Evolutionary conservation across 2,113 vertebrate genomes (phyloP).

Genomic region (Scolopax mira): DNA sequence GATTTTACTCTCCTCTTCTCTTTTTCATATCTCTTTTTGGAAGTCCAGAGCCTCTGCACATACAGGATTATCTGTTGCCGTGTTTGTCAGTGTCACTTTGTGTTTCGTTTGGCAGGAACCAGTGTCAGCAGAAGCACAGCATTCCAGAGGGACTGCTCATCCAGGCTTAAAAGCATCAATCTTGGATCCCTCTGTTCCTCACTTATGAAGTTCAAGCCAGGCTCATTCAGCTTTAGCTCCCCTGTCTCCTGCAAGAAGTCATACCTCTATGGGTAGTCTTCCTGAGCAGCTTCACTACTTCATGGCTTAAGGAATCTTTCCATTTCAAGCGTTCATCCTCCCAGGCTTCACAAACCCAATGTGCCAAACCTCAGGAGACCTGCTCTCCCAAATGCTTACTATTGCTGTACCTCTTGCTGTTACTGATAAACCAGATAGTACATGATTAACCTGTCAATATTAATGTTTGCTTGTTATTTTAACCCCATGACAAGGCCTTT

Average conservation of each 20-base stretch:
- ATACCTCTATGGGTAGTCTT: not conserved
- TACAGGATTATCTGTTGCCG: not conserved
- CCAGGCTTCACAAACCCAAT: not conserved
- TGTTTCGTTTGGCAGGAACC: not conserved
- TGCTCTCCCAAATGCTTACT: not conserved
- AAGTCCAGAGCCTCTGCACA: not conserved
- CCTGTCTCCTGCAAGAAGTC: not conserved
- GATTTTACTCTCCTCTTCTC: not conserved
- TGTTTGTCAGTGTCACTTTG: not conserved
- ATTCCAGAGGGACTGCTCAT: not conserved
- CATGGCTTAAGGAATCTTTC: not conserved
- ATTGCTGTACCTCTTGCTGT: not conserved
- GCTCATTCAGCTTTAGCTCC: not conserved
- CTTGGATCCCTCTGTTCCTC: not conserved
- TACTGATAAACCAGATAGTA: not conserved
- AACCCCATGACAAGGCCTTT: not conserved
- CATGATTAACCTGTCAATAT: not conserved
- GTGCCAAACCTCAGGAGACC: not conserved
- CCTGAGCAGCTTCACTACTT: not conserved
- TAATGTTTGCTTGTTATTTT: not conserved
- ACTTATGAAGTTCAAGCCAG: not conserved
- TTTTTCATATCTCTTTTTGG: not conserved
- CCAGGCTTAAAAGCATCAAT: not conserved
- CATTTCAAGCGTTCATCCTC: not conserved
- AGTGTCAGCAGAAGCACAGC: not conserved